phyloP scores from a whole-genome alignment of 2,113 vertebrate genomes.

The Polypterus senegalus region DNA sequence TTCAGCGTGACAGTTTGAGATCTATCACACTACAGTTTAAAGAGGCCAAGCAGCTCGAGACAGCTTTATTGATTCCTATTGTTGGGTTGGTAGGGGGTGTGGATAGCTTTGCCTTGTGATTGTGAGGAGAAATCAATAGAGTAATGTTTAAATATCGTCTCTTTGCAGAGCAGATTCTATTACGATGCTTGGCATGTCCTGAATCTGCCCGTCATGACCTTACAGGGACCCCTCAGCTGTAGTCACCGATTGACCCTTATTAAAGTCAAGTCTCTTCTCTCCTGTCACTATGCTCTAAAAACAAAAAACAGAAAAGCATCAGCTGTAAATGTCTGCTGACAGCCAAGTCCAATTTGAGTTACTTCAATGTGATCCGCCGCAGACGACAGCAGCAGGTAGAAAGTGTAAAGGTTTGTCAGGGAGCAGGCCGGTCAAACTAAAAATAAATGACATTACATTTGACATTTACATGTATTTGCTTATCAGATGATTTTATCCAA shows the following conservation, averaged over 20 bases:
- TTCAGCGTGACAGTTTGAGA: not conserved
- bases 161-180: not conserved
- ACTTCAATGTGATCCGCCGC: no score
- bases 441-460: no score
- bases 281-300: not conserved
- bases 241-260: no score
- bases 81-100: not conserved
- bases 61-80: constrained; percentile 4
- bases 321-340: no score
- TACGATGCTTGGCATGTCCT: not conserved
- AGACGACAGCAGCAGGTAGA: no score
- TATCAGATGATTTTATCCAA: no score
- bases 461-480: no score
- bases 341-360: no score
- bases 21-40: not conserved
- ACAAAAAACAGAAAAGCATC: no score
- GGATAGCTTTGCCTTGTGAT: not conserved
- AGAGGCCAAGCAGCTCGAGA: constrained; percentile 1
- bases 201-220: not conserved
- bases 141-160: not conserved
- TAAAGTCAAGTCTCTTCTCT: not conserved
- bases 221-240: no score
- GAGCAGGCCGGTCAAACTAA: no score
- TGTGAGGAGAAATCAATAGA: constrained; percentile 1
- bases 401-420: no score